Evolutionary conservation across 2,797 vertebrate species (phyloP).

Genomic region (Poecile montanus): DNA sequence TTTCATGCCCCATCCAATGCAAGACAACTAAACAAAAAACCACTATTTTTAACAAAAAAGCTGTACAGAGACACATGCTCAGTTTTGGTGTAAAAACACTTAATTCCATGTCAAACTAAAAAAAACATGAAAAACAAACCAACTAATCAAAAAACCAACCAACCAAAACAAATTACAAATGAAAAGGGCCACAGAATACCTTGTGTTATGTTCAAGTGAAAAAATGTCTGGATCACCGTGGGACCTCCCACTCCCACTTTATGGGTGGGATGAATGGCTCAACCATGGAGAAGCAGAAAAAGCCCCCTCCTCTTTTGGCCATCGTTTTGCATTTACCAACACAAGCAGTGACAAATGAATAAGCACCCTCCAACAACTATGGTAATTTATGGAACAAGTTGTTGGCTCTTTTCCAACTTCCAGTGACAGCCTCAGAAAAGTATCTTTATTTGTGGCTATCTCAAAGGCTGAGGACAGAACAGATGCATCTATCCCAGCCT

Average conservation of each 20-base stretch:
- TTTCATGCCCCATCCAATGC: not conserved
- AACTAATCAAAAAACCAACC: not conserved
- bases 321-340: not conserved
- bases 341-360: not conserved
- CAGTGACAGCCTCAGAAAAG: not conserved
- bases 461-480: not conserved
- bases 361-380: not conserved
- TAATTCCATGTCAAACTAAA: not conserved
- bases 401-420: not conserved
- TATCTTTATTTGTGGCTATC: not conserved
- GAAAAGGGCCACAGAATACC: not conserved
- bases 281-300: not conserved
- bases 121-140: not conserved
- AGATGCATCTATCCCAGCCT: not conserved
- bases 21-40: not conserved
- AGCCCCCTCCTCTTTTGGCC: not conserved
- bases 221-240: rapidly evolving
- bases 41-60: not conserved
- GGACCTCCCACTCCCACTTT: not conserved
- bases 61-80: not conserved
- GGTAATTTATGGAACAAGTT: not conserved
- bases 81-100: not conserved
- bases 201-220: not conserved
- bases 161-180: not conserved
- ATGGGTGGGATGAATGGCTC: not conserved